Conservation (phyloP, 2,113 vertebrate species). For the Paradoxurus hermaphroditus region DNA sequence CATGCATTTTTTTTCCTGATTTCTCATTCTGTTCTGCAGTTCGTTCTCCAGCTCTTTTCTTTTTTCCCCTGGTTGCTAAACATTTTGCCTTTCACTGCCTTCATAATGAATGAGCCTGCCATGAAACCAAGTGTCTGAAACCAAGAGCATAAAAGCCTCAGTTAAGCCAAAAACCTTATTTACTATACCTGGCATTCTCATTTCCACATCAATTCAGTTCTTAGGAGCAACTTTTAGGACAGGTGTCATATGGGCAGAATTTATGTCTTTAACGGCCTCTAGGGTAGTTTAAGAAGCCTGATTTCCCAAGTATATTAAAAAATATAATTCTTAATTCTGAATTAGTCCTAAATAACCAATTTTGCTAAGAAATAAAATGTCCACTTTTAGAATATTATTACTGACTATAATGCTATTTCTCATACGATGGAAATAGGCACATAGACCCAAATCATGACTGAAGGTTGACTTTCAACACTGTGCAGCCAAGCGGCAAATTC, state of each 20-base stretch:
- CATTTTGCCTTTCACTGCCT: slow-evolving; percentile 46
- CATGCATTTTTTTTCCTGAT: neutral
- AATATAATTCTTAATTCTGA: neutral
- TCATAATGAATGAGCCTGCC: slow-evolving; percentile 19
- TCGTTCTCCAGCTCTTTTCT: slow-evolving; percentile 42
- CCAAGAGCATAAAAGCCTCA: slow-evolving; percentile 18
- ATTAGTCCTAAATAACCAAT: neutral
- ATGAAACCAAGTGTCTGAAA: slow-evolving; percentile 48
- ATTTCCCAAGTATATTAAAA: neutral
- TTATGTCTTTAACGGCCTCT: neutral
- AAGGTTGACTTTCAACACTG: slow-evolving; percentile 26
- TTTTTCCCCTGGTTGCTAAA: slow-evolving; percentile 37
- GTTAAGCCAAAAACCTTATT: neutral
- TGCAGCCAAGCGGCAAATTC: neutral
- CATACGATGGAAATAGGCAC: neutral
- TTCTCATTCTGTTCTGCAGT: slow-evolving; percentile 44
- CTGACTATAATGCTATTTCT: neutral
- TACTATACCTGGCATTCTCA: neutral
- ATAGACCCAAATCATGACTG: neutral
- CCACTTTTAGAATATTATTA: neutral
- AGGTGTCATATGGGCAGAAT: neutral
- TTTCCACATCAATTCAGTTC: neutral
- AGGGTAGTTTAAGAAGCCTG: neutral
- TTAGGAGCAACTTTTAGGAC: neutral
- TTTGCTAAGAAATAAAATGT: slow-evolving; percentile 27